Conservation (phyloP, 2,888 invertebrate genomes). For the Metopia argyrocephala region DNA sequence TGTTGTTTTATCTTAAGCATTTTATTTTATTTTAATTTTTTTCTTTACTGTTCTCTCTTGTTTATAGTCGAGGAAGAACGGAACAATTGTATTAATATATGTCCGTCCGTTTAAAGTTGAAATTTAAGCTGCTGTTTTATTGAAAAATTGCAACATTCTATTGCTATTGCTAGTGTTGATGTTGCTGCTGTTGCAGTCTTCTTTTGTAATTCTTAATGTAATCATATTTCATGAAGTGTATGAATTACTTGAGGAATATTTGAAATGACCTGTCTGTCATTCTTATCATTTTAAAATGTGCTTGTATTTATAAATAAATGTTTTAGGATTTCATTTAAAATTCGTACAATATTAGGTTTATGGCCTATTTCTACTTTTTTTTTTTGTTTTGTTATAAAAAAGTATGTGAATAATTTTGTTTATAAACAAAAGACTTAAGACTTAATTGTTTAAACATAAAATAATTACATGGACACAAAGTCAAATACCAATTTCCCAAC, state of each 20-base stretch:
- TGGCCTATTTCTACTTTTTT: no score
- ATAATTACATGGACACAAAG: no score
- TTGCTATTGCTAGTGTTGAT: neutral
- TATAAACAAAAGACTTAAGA: neutral
- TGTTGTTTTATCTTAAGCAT: slow-evolving; percentile 28
- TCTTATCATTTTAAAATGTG: slow-evolving; percentile 15
- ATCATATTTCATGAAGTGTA: slow-evolving; percentile 62
- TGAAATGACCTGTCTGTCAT: slow-evolving; percentile 41
- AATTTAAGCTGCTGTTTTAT: slow-evolving; percentile 59
- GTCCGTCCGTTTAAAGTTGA: slow-evolving; percentile 26
- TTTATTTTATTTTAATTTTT: slow-evolving; percentile 36
- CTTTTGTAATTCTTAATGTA: slow-evolving; percentile 61
- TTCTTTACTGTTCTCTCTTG: neutral
- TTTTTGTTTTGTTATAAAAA: no score
- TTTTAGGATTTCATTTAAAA: slow-evolving; percentile 9
- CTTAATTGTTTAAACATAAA: neutral
- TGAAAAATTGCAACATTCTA: slow-evolving; percentile 56
- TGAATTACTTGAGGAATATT: slow-evolving; percentile 31
- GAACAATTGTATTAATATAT: slow-evolving; percentile 46
- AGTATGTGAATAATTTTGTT: neutral
- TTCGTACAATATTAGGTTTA: neutral
- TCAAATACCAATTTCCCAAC: no score
- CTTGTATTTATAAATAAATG: neutral
- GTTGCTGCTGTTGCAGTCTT: slow-evolving; percentile 36
- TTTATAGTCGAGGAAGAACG: slow-evolving; percentile 58